Conservation (phyloP, 2,888 invertebrate genomes). For the Rhyacophila evoluta region DNA sequence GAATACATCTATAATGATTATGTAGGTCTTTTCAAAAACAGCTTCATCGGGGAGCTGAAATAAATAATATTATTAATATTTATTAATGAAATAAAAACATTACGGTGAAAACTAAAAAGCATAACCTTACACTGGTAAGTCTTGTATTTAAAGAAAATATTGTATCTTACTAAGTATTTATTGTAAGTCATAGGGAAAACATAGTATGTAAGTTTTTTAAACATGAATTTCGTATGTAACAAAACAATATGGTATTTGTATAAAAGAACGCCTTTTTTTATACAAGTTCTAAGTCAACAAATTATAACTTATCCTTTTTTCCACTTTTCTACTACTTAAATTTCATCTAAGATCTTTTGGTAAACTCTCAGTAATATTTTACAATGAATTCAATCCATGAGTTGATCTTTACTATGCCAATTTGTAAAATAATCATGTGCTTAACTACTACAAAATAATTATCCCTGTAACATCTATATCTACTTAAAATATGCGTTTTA, state of each 20-base stretch:
- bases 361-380: neutral
- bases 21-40: neutral
- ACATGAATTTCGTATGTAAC: conserved; percentile 30
- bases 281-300: conserved; percentile 35
- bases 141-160: conserved; percentile 44
- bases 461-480: too few relatives aligned
- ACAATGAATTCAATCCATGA: too few relatives aligned
- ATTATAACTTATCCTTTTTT: neutral
- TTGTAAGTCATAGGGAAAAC: conserved; percentile 42
- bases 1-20: neutral
- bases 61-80: conserved; percentile 24
- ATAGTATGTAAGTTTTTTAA: conserved; percentile 47
- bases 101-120: conserved; percentile 15
- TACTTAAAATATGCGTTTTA: too few relatives aligned
- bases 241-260: conserved; percentile 27
- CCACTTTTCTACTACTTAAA: neutral
- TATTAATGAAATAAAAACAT: conserved; percentile 16
- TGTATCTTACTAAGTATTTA: conserved; percentile 52
- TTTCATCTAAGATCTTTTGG: neutral
- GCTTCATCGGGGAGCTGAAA: neutral
- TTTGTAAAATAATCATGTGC: too few relatives aligned
- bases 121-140: conserved; percentile 25
- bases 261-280: conserved; percentile 39
- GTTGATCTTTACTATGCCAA: too few relatives aligned
- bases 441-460: too few relatives aligned